These are phyloP conservation scores for Scylla paramamosain DNA, from an alignment of 1,140 invertebrate genomes.

Conservation along the genomic window DNA sequence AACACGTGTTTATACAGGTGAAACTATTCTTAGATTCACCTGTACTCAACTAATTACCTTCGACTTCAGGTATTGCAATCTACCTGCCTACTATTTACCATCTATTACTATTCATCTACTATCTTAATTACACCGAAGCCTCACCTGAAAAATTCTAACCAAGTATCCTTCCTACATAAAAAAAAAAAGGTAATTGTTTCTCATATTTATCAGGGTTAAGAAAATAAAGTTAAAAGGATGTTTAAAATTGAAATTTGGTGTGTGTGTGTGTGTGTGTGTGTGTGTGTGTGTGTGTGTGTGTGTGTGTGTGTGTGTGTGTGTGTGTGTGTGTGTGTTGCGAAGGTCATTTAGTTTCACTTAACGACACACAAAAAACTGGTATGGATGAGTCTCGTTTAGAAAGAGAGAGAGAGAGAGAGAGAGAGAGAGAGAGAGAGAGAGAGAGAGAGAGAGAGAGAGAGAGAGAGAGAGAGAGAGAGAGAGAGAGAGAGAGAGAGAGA, in stretches of 20 bases:
- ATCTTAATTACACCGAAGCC: too few relatives aligned
- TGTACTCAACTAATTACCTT: too few relatives aligned
- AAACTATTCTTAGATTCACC: too few relatives aligned
- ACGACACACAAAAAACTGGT: too few relatives aligned
- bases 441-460: conserved; percentile 32
- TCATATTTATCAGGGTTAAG: too few relatives aligned
- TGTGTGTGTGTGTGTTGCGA: not conserved
- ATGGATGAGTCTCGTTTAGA: not conserved
- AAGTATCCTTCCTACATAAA: not conserved
- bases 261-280: conserved; percentile 1
- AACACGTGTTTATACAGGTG: not conserved
- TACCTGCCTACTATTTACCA: too few relatives aligned
- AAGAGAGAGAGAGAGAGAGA: conserved; percentile 1
- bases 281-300: conserved; percentile 46
- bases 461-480: conserved; percentile 30
- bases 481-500: not conserved
- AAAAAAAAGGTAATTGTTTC: too few relatives aligned
- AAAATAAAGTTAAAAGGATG: too few relatives aligned
- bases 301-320: conserved; percentile 5
- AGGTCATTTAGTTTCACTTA: too few relatives aligned
- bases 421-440: conserved; percentile 20
- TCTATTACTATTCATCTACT: too few relatives aligned
- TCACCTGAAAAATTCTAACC: too few relatives aligned
- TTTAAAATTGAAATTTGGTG: not conserved
- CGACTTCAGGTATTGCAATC: too few relatives aligned